phyloP scores from a whole-genome alignment of 1,140 invertebrate species.

The Heterodera schachtii region DNA sequence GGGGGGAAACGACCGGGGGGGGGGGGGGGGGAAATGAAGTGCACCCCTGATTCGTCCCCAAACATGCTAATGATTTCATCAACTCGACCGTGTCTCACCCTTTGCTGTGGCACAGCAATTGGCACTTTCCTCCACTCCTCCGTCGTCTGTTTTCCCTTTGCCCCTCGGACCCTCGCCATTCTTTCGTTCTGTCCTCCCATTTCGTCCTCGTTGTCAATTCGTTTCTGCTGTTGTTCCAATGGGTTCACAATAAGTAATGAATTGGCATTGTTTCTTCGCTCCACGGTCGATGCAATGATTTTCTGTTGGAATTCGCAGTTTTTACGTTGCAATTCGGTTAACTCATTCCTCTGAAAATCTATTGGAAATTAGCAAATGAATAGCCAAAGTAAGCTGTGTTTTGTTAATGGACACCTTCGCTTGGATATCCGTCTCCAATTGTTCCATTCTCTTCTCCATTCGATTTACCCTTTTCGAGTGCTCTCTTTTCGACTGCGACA shows the following conservation, averaged over 20 bases:
- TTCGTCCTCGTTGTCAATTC: not conserved
- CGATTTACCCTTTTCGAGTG: not conserved
- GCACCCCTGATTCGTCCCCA: no score
- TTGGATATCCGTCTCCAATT: constrained; percentile 15
- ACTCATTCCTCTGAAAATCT: not conserved
- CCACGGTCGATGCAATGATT: not conserved
- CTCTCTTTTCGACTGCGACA: not conserved
- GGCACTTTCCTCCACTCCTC: not conserved
- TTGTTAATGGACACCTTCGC: not conserved
- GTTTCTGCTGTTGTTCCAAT: constrained; percentile 23
- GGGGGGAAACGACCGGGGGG: no score
- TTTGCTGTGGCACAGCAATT: not conserved
- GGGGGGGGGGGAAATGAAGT: no score
- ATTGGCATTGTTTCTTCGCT: constrained; percentile 18
- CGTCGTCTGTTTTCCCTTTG: no score
- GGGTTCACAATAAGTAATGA: not conserved
- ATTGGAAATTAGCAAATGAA: not conserved
- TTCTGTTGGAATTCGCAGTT: constrained; percentile 12
- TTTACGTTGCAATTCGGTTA: not conserved
- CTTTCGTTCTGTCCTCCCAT: not conserved
- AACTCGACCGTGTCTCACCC: not conserved
- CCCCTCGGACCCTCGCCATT: no score
- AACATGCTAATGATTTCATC: no score
- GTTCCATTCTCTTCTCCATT: not conserved
- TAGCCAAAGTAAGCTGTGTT: no score